Percentiles rank a stretch among this genome's conserved stretches.
Conservation (phyloP, 2,888 invertebrate genomes). For the Lomographa bimaculata region DNA sequence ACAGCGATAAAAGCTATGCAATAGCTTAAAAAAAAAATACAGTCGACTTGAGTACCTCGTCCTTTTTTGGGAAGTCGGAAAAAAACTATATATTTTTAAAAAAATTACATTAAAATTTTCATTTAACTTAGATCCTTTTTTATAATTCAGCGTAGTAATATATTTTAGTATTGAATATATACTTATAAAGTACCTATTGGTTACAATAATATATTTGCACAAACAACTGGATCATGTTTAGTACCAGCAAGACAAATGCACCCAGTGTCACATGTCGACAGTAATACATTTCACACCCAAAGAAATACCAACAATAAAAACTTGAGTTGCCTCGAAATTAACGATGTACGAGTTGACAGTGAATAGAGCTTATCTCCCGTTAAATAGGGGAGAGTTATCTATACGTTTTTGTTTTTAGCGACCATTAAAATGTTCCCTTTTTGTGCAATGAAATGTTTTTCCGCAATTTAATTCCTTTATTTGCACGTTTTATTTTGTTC, state of each 20-base stretch:
- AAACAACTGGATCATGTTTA: too few species aligned
- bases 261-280: slow-evolving; percentile 58
- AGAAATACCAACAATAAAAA: slow-evolving; percentile 71
- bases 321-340: slow-evolving; percentile 70
- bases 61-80: too few species aligned
- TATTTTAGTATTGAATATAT: too few species aligned
- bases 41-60: too few species aligned
- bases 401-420: slow-evolving; percentile 43
- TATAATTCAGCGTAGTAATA: too few species aligned
- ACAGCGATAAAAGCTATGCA: too few species aligned
- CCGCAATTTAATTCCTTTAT: slow-evolving; percentile 47
- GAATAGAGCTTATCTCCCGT: slow-evolving; percentile 65
- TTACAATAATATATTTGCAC: too few species aligned
- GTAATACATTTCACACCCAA: slow-evolving; percentile 50
- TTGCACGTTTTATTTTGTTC: slow-evolving; percentile 33
- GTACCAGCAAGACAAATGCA: slow-evolving; percentile 54
- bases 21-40: too few species aligned
- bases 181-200: too few species aligned
- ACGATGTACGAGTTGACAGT: slow-evolving; percentile 78
- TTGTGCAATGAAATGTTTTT: slow-evolving; percentile 48
- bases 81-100: too few species aligned
- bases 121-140: too few species aligned
- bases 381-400: slow-evolving; percentile 60
- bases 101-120: too few species aligned
- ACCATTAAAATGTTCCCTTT: slow-evolving; percentile 59